Percentiles rank a stretch among this genome's conserved stretches.
Conservation (phyloP, 2,888 invertebrate species). For the Hydrotaea cyrtoneurina region DNA sequence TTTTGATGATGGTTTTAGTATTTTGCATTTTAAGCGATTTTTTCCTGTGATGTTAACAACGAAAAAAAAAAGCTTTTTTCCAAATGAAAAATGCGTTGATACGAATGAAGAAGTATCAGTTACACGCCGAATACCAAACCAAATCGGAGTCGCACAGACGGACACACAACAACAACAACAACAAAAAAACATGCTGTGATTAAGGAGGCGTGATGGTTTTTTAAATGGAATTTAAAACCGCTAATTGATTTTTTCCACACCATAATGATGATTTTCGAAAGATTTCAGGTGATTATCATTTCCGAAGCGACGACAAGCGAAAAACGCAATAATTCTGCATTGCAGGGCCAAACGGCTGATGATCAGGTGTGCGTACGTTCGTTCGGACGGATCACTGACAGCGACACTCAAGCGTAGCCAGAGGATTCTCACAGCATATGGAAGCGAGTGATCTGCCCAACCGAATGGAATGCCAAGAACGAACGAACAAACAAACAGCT, state of each 20-base stretch:
- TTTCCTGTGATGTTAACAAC: constrained; percentile 37
- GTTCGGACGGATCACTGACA: not conserved
- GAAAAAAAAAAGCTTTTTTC: constrained; percentile 36
- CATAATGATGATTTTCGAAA: constrained; percentile 52
- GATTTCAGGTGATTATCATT: constrained; percentile 28
- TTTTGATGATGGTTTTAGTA: constrained; percentile 70
- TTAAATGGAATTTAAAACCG: constrained; percentile 67
- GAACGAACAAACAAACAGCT: not conserved
- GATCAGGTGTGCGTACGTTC: constrained; percentile 22
- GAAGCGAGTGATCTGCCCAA: not conserved
- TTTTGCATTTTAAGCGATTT: constrained; percentile 66
- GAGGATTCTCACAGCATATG: constrained; percentile 16
- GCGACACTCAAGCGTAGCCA: no score
- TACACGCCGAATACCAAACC: constrained; percentile 50
- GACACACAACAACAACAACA: not conserved
- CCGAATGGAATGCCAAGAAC: constrained; percentile 8
- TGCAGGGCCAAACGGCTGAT: not conserved
- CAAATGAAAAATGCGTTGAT: constrained; percentile 60
- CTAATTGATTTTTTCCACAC: constrained; percentile 66
- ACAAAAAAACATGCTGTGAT: constrained; percentile 45
- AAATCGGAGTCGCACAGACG: not conserved
- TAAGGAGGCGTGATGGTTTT: constrained; percentile 64
- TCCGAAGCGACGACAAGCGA: not conserved
- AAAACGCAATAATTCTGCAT: constrained; percentile 24
- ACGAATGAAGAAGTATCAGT: constrained; percentile 55